phyloP scores from a whole-genome alignment of 2,888 invertebrate genomes.

The Phaedon cochleariae region DNA sequence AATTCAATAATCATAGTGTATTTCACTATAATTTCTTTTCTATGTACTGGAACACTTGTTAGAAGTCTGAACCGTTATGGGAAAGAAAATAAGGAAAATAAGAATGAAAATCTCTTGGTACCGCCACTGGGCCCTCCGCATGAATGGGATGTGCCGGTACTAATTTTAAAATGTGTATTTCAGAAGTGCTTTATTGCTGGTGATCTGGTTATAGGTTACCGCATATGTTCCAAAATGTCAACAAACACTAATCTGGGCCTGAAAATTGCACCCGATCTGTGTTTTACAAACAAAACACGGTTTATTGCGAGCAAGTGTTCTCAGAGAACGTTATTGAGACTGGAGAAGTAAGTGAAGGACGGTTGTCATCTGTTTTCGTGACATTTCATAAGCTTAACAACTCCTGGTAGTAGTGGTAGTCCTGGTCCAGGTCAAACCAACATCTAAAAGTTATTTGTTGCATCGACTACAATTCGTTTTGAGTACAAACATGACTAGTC shows the following conservation, averaged over 20 bases:
- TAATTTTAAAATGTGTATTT: conserved; percentile 31
- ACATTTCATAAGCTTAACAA: background rate
- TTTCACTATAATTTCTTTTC: too few relatives aligned
- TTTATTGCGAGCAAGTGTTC: conserved; percentile 30
- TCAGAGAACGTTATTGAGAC: background rate
- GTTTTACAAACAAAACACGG: conserved; percentile 22
- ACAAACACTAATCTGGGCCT: conserved; percentile 21
- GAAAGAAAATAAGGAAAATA: too few relatives aligned
- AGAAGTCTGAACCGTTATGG: too few relatives aligned
- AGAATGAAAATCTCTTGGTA: background rate
- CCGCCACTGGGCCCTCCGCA: background rate
- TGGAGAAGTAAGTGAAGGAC: background rate
- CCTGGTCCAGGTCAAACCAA: too few relatives aligned
- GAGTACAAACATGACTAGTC: too few relatives aligned
- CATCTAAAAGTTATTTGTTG: too few relatives aligned
- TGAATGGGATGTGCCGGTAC: conserved; percentile 23
- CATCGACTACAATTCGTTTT: too few relatives aligned
- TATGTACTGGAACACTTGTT: too few relatives aligned
- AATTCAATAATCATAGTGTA: too few relatives aligned
- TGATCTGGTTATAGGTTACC: conserved; percentile 22
- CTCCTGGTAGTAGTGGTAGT: too few relatives aligned
- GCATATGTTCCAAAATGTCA: conserved; percentile 28
- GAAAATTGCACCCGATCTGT: conserved; percentile 26
- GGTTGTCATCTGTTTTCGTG: background rate
- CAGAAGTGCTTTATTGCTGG: conserved; percentile 30